Percentiles rank a stretch among this genome's conserved stretches.
Conservation (phyloP, 1,140 invertebrate genomes). For the Tetragonula clypearis region DNA sequence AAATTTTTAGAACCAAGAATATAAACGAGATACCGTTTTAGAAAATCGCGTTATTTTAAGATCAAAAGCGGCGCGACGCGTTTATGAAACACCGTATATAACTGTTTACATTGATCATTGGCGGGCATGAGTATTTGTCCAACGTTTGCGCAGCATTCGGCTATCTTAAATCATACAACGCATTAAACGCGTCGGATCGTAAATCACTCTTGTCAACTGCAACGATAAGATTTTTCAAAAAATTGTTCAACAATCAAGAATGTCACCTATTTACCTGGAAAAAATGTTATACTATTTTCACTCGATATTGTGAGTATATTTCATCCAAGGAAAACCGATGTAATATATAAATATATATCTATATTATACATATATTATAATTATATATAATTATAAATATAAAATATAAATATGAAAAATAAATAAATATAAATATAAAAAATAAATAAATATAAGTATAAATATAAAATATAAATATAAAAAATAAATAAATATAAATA, state of each 20-base stretch:
- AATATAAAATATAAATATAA: no score
- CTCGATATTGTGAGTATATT: no score
- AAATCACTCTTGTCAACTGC: no score
- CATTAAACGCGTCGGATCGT: not conserved
- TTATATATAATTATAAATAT: no score
- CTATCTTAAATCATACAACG: not conserved
- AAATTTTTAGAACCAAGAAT: not conserved
- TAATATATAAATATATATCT: no score
- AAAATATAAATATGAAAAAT: no score
- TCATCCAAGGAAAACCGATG: not conserved
- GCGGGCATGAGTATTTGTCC: not conserved
- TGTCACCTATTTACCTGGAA: not conserved
- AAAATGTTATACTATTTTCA: not conserved
- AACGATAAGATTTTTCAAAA: no score
- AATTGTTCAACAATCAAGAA: rapidly evolving
- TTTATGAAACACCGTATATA: constrained; percentile 31
- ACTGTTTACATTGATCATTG: constrained; percentile 31
- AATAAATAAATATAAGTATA: no score
- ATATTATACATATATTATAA: no score
- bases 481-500: no score
- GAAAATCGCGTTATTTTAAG: constrained; percentile 30
- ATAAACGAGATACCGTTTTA: constrained; percentile 12
- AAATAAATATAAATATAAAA: no score
- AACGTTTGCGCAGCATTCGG: not conserved
- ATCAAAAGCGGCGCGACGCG: not conserved